Evolutionary conservation across 2,113 vertebrate species (phyloP), one percentile per base, ranked within the genome.

Genomic region (Gnathonemus longibarbis): DNA sequence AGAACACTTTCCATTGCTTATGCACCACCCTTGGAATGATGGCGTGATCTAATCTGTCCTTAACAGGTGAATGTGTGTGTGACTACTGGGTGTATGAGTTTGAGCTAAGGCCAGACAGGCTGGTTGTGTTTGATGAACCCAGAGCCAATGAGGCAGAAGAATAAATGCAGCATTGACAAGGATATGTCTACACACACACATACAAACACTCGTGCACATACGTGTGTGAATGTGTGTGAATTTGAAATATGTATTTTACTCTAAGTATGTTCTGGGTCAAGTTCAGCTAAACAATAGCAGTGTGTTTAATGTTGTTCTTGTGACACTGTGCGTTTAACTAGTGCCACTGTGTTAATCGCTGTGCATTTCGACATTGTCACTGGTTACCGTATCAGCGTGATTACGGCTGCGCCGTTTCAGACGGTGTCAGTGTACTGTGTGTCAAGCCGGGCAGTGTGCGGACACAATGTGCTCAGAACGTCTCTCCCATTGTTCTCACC

Each of bases 381-480:
- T 17, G 11, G 27, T 13, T 35, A 35, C 13, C 10, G 13, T 24
- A 31, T 15, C 70, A 31, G 66, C 66, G 27, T 7, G 10, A 35
- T 74, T 74, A 35, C 31, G 1, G 56, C 83, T 39, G 84, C 66
- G 46, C 21, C 19, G 19, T 87, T 77, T 15, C 53, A 52, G 84
- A 49, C 39, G n/a, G 58, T 62, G 11, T 35, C 66, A 31, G 66
- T 31, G 2, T 15, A 10, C 27, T 1, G 89, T 13, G 89, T 85
- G 31, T 56, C 35, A 42, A 77, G 7, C 27, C 45, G 87, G 88
- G 85, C 19, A 5, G 21, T 45, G 42, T 45, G 87, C 35, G 5
- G 50, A 90, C 66, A 85, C 13, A 45, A 89, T 19, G 35, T 70
- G 90, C 91, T 58, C 88, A 91, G 90, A 42, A 90, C 80, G 90